Base-by-base conservation (phyloP, 2,113 vertebrate genomes). In the Donacobius atricapilla region DNA sequence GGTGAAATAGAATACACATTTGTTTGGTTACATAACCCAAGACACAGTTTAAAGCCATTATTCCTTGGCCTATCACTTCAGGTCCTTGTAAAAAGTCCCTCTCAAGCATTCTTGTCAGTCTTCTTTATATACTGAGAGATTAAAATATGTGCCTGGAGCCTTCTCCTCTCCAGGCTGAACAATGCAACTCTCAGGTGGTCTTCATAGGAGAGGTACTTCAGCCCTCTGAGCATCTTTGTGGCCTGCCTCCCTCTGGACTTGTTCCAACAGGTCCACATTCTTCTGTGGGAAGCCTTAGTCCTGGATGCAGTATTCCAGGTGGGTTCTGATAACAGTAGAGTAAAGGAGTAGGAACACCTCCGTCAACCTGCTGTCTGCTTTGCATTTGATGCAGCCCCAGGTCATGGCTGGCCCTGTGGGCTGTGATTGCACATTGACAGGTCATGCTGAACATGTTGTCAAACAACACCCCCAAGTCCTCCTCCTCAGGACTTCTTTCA, bases 351-450 rank as follows among this genome's bases (percentile, higher is more conserved):
- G 16, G 35, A 65, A 14, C 9, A 25, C 21, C 21, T 35, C 31
- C 1, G 0, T 31, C 25, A 42, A 1, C 3, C 10, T 24, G 3
- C 25, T 42, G 24, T 35, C 31, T 40, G 27, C 35, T 30, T n/a
- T 25, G 31, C 7, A 21, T 57, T 65, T 50, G 61, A 14, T 53
- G 47, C 35, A 75, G 30, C 8, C 5, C 50, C n/a, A 65, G 50
- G 24, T 30, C 30, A 11, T 21, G 20, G 15, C 1, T 65, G 50
- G 24, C 15, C 39, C n/a, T 65, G 9, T 30, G 58, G 23, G 10
- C 35, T 56, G 30, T 56, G 24, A 30, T 13, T 48, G 42, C 24
- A 20, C 24, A 40, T 57, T 24, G 16, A 19, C 19, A 40, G 12
- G 13, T n/a, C 13, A 16, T 30, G 35, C 9, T 40, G 60, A 57